phyloP scores from a whole-genome alignment of 2,888 invertebrate genomes.

The Agrilus cyanescens region DNA sequence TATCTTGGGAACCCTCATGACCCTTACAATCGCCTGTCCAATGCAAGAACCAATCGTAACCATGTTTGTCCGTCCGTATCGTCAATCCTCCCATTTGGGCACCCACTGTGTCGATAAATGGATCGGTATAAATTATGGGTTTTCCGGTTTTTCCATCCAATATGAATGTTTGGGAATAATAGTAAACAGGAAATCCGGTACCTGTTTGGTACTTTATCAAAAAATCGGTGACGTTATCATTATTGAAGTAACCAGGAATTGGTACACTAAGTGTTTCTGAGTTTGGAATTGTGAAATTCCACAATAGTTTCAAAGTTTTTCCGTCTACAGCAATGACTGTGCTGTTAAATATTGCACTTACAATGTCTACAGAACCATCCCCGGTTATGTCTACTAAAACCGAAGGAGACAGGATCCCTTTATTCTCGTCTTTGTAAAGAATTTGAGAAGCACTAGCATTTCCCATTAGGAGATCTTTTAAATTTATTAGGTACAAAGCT shows the following conservation, averaged over 20 bases:
- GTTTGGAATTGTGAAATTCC: conserved; percentile 56
- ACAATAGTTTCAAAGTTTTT: conserved; percentile 49
- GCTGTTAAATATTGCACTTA: conserved; percentile 61
- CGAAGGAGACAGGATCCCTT: conserved; percentile 55
- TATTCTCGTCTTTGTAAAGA: conserved; percentile 46
- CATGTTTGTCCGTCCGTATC: conserved; percentile 45
- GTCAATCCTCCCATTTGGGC: conserved; percentile 48
- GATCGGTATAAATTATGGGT: conserved; percentile 43
- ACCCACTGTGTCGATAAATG: conserved; percentile 47
- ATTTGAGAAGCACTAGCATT: conserved; percentile 37
- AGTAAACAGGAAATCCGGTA: conserved; percentile 61
- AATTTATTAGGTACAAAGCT: conserved; percentile 51
- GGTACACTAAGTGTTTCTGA: conserved; percentile 66
- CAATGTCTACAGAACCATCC: conserved; percentile 59
- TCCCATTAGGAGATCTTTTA: conserved; percentile 42
- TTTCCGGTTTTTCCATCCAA: conserved; percentile 51
- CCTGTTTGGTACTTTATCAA: conserved; percentile 57
- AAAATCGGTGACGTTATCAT: conserved; percentile 66
- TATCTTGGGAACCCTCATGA: conserved; percentile 37
- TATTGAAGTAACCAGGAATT: conserved; percentile 66
- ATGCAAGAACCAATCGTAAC: conserved; percentile 66
- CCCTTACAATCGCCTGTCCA: conserved; percentile 60
- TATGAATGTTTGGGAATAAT: conserved; percentile 52
- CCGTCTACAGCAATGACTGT: conserved; percentile 64
- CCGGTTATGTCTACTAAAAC: conserved; percentile 59